These are phyloP conservation scores for Pharmacophagus antenor DNA, from an alignment of 2,888 invertebrate species.

Conservation along the genomic window DNA sequence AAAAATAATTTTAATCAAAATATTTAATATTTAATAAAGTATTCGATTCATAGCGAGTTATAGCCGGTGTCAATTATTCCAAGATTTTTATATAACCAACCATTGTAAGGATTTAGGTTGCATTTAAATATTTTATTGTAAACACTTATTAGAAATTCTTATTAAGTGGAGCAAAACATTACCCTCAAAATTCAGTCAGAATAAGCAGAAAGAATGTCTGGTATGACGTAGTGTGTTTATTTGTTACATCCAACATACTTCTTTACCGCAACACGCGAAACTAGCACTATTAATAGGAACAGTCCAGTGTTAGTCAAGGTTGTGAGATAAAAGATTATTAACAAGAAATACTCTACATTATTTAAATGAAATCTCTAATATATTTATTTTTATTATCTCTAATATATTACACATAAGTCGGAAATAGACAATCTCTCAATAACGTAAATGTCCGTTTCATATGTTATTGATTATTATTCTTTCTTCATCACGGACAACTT, in stretches of 20 bases:
- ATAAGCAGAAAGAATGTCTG: slow-evolving; percentile 5
- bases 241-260: slow-evolving; percentile 50
- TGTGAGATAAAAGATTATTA: too few species aligned
- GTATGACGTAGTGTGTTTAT: slow-evolving; percentile 40
- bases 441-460: too few species aligned
- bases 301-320: slow-evolving; percentile 66
- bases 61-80: background rate
- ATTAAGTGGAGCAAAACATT: background rate
- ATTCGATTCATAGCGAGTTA: background rate
- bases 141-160: background rate
- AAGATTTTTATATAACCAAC: background rate
- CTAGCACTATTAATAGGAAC: slow-evolving; percentile 65
- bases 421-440: too few species aligned
- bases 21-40: background rate
- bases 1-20: background rate
- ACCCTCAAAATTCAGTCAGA: background rate
- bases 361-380: too few species aligned
- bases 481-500: too few species aligned
- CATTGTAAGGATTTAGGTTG: background rate
- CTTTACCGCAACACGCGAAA: slow-evolving; percentile 52
- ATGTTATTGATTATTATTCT: too few species aligned
- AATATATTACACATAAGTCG: too few species aligned
- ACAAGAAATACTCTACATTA: too few species aligned
- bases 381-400: too few species aligned
- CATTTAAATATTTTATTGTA: background rate